Percentiles rank a stretch among this genome's conserved stretches.
Evolutionary conservation across 2,797 vertebrate genomes (phyloP).

Genomic region (Tokudaia muenninki): DNA sequence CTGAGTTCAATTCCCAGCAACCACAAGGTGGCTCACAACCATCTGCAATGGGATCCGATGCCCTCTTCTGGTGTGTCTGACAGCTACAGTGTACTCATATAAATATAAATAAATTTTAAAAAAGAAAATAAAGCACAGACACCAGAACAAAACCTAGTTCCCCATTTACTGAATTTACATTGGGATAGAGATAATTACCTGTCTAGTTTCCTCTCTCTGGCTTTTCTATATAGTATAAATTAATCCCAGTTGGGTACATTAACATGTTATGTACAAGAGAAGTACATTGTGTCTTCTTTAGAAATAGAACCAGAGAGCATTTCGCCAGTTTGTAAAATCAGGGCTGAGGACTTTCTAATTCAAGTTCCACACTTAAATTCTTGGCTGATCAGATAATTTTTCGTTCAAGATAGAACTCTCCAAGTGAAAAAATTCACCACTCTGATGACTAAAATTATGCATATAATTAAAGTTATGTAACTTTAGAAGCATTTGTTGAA

Average conservation of each 20-base stretch:
- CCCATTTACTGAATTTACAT: background rate
- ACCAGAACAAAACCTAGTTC: background rate
- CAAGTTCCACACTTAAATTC: background rate
- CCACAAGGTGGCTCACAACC: no score
- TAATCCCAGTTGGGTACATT: background rate
- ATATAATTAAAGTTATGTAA: background rate
- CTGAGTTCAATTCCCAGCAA: no score
- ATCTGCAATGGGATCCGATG: no score
- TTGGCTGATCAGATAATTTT: background rate
- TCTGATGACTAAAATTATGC: background rate
- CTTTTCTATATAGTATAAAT: slow-evolving; percentile 8
- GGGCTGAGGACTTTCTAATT: background rate
- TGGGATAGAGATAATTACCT: background rate
- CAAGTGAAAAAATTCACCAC: background rate
- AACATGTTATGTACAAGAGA: slow-evolving; percentile 5
- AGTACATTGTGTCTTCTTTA: background rate
- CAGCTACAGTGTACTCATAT: no score
- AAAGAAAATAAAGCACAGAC: background rate
- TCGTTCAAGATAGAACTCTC: no score
- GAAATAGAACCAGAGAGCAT: background rate
- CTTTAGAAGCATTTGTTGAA: background rate
- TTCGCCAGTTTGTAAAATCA: background rate
- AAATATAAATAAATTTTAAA: no score
- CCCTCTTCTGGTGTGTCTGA: no score
- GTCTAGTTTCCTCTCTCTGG: background rate